These are phyloP conservation scores for Puffinus mauretanicus DNA, from an alignment of 2,113 vertebrate genomes.

Conservation along the genomic window DNA sequence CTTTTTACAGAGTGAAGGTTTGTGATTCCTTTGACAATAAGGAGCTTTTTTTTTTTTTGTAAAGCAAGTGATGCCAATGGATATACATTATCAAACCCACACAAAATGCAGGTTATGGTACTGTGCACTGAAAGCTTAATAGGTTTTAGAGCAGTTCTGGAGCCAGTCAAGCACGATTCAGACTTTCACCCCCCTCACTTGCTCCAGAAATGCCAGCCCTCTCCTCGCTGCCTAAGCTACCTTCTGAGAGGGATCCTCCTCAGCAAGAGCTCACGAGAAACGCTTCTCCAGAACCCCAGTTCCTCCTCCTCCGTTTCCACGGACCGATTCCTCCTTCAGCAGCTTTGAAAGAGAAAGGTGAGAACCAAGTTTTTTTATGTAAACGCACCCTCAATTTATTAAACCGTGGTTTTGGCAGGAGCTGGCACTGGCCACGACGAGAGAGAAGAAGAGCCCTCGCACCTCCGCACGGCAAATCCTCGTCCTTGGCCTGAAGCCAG, in stretches of 20 bases:
- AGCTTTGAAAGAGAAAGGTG: neutral
- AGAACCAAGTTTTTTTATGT: fast-evolving
- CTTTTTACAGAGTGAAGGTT: neutral
- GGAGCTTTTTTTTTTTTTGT: neutral
- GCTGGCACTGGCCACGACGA: fast-evolving
- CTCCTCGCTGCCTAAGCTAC: neutral
- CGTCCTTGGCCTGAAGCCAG: no score
- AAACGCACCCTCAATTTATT: fast-evolving
- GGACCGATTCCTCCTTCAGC: neutral
- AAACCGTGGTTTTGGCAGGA: fast-evolving
- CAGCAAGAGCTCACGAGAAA: neutral
- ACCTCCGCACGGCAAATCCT: fast-evolving
- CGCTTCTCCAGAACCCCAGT: neutral
- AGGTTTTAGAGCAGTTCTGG: neutral
- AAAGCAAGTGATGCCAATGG: neutral
- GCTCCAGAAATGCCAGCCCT: neutral
- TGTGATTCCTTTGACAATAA: neutral
- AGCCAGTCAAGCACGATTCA: neutral
- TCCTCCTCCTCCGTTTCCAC: neutral
- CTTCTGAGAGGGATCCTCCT: neutral
- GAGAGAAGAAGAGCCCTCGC: fast-evolving
- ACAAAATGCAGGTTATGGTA: neutral
- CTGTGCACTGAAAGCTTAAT: neutral
- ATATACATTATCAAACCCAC: neutral
- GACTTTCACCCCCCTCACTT: no score